Conservation (phyloP, 2,797 vertebrate genomes). For the Halcyon smyrnensis region DNA sequence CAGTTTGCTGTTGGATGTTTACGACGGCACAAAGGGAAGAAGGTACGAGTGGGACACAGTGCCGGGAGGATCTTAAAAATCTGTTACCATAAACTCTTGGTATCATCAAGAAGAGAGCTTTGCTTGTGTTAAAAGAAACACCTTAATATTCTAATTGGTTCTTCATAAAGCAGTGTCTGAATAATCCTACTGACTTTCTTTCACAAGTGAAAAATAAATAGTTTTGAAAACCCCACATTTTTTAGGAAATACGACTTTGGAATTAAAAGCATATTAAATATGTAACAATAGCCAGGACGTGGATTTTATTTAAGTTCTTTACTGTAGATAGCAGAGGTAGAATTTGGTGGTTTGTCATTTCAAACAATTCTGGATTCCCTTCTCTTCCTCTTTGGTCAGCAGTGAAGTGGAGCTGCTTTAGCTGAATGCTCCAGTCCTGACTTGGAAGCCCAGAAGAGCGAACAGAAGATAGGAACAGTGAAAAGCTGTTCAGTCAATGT, state of each 20-base stretch:
- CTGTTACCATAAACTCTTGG: background rate
- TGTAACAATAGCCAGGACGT: accelerated
- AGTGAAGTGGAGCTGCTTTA: background rate
- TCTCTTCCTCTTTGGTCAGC: background rate
- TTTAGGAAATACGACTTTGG: background rate
- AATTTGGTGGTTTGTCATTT: background rate
- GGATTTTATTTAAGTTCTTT: background rate
- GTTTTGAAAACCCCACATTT: background rate
- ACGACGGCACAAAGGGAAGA: background rate
- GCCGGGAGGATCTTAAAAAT: background rate
- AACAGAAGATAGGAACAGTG: background rate
- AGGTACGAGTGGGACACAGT: accelerated
- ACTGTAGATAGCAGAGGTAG: background rate
- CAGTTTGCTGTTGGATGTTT: background rate
- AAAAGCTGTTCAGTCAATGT: accelerated
- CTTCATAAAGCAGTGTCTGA: background rate
- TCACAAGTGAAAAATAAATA: background rate
- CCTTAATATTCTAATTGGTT: background rate
- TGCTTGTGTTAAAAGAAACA: background rate
- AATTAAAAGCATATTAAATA: background rate
- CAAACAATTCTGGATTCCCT: background rate
- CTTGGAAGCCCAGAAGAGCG: background rate
- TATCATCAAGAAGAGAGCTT: background rate
- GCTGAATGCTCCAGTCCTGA: background rate
- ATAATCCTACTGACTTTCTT: background rate